Base-by-base conservation (phyloP, 2,113 vertebrate species). In the Typhlomys cinereus region DNA sequence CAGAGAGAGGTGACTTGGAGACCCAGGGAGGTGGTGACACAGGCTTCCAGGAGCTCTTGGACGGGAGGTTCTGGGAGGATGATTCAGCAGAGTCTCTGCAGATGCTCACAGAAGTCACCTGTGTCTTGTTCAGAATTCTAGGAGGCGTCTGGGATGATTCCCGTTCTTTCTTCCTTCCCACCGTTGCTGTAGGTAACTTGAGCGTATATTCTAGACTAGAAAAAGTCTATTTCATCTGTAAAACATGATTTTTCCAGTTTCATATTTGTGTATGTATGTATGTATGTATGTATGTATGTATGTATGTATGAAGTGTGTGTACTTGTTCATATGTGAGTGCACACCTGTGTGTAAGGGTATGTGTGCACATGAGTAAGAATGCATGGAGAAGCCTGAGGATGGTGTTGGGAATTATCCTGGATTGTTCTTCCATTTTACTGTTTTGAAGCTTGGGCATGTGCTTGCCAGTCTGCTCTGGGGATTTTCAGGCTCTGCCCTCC, bases 51-150 rank as follows among this genome's bases (percentile, higher is more conserved):
- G 29, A 41, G 36, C 48, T 36, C 25, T 25, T 70, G 76, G 52
- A 17, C 36, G 69, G 70, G 46, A 46, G 29, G 27, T 62, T n/a
- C 9, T 6, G 1, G 39, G 48, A 34, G 2, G 9, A 2, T 9
- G 62, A 64, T 15, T 71, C 2, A 7, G 44, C 7, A 18, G 75
- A 82, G 59, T 14, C 5, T 34, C 34, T 41, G 34, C 25, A 57
- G 18, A 67, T 23, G 41, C 52, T n/a, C 10, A n/a, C 70, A 5
- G 15, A 18, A 57, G 70, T 7, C 5, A 52, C 0, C 0, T 36
- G 29, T 23, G 4, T 18, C 52, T 61, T 52, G 61, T 36, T 18
- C 8, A 44, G 69, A 41, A 46, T 25, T 29, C 36, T 4, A 14
- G 9, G 31, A 36, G 36, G n/a, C 44, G 29, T 4, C 62, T 46